These are phyloP conservation scores for Panthera leo DNA, from an alignment of 2,113 vertebrate species.

Conservation along the genomic window DNA sequence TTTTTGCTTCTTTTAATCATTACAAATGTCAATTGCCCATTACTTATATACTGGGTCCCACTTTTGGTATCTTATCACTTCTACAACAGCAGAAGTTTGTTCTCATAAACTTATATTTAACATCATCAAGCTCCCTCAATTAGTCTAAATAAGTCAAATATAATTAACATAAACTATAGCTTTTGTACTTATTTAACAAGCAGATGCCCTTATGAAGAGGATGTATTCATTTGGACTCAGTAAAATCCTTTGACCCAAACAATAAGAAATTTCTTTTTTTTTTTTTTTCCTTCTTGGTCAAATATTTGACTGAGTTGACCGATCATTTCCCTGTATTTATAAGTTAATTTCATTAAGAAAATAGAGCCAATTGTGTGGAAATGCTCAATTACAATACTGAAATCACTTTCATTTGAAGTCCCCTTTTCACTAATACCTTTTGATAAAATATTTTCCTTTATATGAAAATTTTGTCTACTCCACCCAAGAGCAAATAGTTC, in stretches of 20 bases:
- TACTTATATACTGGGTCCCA: not conserved
- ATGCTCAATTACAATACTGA: not conserved
- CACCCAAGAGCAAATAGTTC: not conserved
- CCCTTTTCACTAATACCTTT: not conserved
- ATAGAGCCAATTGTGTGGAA: not conserved
- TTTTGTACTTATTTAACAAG: not conserved
- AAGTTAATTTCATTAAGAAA: conserved; percentile 38
- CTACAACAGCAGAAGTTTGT: not conserved
- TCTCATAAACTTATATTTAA: not conserved
- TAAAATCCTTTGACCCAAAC: not conserved
- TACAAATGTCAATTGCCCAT: not conserved
- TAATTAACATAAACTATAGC: conserved; percentile 17
- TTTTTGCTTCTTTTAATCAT: not conserved
- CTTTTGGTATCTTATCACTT: not conserved
- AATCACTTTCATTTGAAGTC: not conserved
- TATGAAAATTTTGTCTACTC: not conserved
- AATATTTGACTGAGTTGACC: not conserved
- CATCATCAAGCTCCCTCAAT: not conserved
- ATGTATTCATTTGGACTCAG: not conserved
- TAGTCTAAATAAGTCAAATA: not conserved
- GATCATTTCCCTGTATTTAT: not conserved
- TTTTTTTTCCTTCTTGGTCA: not conserved
- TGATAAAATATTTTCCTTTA: not conserved
- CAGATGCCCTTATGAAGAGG: not conserved
- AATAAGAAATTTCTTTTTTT: not conserved